A percentile compares a stretch with the other conserved stretches of the same genome.
Evolutionary conservation across 2,797 vertebrate genomes (phyloP).

Genomic region (Schizopygopsis pylzovi): DNA sequence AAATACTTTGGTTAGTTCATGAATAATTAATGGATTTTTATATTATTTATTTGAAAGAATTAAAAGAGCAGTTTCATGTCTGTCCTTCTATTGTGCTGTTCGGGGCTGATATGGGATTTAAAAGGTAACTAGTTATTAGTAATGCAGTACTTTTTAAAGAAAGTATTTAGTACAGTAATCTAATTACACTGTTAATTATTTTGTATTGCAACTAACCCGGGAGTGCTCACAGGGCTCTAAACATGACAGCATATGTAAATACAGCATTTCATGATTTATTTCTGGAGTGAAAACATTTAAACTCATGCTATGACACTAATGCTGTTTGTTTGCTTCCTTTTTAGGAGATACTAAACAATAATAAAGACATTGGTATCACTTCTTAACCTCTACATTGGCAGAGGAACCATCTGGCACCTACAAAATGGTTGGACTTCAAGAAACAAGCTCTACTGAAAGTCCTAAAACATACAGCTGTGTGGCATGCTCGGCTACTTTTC

Average conservation of each 20-base stretch:
- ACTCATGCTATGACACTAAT: conserved; percentile 1
- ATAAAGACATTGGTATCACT: background rate
- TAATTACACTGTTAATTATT: background rate
- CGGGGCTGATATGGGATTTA: background rate
- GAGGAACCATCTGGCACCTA: background rate
- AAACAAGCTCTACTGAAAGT: conserved; percentile 62
- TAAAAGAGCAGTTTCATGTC: background rate
- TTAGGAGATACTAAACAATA: conserved; percentile 29
- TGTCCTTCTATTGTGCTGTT: background rate
- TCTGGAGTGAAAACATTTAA: background rate
- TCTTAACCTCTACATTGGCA: background rate
- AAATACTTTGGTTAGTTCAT: background rate
- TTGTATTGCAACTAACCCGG: background rate
- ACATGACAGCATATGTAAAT: background rate
- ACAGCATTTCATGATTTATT: background rate
- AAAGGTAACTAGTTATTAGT: too few relatives aligned
- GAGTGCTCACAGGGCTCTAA: background rate
- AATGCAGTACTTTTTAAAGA: too few relatives aligned
- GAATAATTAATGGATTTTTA: background rate
- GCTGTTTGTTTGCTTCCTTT: conserved; percentile 23
- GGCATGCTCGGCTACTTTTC: conserved; percentile 81
- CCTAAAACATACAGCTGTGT: conserved; percentile 80
- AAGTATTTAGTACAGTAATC: background rate
- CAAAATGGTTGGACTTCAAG: conserved; percentile 81
- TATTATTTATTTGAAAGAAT: background rate